Conservation (phyloP, 2,888 invertebrate species). For the Oligia strigilis region DNA sequence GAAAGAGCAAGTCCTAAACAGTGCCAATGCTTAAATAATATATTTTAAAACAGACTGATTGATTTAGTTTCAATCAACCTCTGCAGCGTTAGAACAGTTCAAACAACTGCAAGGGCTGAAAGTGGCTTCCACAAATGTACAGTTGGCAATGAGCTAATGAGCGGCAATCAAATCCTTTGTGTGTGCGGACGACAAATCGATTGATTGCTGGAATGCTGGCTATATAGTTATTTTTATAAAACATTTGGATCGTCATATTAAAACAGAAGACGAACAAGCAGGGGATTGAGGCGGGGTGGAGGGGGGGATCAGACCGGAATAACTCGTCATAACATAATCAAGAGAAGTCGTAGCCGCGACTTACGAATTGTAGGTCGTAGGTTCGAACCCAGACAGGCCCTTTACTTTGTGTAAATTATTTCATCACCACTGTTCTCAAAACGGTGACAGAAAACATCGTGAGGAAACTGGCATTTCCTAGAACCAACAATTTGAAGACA, state of each 20-base stretch:
- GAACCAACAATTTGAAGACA: no score
- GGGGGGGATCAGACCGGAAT: no score
- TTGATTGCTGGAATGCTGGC: slow-evolving; percentile 59
- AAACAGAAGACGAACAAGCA: no score
- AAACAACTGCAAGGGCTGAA: slow-evolving; percentile 3
- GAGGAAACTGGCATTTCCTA: no score
- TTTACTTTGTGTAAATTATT: no score
- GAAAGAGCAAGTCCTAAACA: background rate
- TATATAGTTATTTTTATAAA: background rate
- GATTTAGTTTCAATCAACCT: background rate
- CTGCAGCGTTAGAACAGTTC: background rate
- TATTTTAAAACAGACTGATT: background rate
- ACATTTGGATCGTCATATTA: background rate
- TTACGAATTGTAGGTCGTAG: no score
- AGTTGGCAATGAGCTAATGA: slow-evolving; percentile 57
- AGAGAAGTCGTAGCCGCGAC: no score
- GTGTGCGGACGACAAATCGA: slow-evolving; percentile 46
- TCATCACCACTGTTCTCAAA: no score
- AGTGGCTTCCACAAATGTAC: slow-evolving; percentile 12
- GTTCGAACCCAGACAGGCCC: no score
- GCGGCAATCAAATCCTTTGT: slow-evolving; percentile 42
- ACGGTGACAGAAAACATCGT: no score
- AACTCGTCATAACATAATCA: background rate
- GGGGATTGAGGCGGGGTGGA: no score
- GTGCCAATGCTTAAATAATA: background rate